phyloP scores from a whole-genome alignment of 2,113 vertebrate genomes.

The Leptodactylus fuscus region DNA sequence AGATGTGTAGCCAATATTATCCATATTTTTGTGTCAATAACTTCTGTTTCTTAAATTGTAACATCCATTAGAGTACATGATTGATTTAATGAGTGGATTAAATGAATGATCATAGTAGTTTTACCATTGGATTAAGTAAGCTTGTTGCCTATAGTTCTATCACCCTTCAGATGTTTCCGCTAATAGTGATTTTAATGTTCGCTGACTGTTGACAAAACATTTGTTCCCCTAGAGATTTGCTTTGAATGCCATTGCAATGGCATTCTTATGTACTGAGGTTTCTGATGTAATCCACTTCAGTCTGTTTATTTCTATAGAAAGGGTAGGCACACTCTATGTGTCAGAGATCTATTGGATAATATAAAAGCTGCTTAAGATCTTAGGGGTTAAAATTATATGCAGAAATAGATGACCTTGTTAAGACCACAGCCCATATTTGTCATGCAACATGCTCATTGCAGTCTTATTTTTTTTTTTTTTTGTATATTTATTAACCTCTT shows the following conservation, averaged over 20 bases:
- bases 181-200: slow-evolving; percentile 48
- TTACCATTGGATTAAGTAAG: slow-evolving; percentile 39
- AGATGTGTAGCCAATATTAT: background rate
- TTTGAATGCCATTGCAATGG: background rate
- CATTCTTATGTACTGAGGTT: background rate
- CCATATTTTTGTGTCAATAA: background rate
- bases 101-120: slow-evolving; percentile 24
- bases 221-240: slow-evolving; percentile 28
- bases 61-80: slow-evolving; percentile 5
- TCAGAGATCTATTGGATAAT: background rate
- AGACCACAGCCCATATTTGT: background rate
- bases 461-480: too few species aligned
- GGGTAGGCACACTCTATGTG: background rate
- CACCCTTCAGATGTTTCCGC: slow-evolving; percentile 34
- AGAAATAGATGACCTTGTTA: background rate
- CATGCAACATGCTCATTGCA: background rate
- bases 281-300: background rate
- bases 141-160: slow-evolving; percentile 10
- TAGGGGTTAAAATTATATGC: background rate
- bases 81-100: too few species aligned
- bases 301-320: background rate
- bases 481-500: too few species aligned
- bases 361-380: background rate
- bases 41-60: slow-evolving; percentile 32
- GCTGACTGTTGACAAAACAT: slow-evolving; percentile 46